Percentiles rank a stretch among this genome's conserved stretches.
These are phyloP conservation scores for Dusona sp. DNA, from an alignment of 2,888 invertebrate genomes.

Conservation along the genomic window DNA sequence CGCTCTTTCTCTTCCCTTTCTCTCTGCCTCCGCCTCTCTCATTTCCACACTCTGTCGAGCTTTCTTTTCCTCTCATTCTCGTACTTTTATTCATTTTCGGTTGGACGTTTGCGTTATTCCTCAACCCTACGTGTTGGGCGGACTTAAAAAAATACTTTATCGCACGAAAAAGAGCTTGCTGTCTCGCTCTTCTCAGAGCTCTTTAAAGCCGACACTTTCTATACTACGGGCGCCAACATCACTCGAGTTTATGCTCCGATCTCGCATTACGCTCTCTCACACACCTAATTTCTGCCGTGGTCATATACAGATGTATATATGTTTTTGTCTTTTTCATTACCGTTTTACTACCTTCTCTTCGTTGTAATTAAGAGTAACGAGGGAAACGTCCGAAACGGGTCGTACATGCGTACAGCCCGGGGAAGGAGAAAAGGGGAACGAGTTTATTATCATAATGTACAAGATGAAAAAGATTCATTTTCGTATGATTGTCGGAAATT, in stretches of 20 bases:
- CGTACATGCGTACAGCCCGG: neutral
- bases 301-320: slow-evolving; percentile 1
- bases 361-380: slow-evolving; percentile 47
- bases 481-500: slow-evolving; percentile 8
- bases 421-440: neutral
- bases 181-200: slow-evolving; percentile 40
- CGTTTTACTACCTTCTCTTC: slow-evolving; percentile 11
- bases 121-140: slow-evolving; percentile 21
- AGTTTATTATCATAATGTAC: slow-evolving; percentile 18
- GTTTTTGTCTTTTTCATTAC: slow-evolving; percentile 13
- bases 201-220: slow-evolving; percentile 59
- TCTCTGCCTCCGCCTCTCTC: neutral
- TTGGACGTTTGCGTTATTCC: slow-evolving; percentile 36
- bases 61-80: neutral
- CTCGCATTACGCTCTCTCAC: slow-evolving; percentile 36
- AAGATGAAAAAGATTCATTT: slow-evolving; percentile 1
- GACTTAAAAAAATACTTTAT: slow-evolving; percentile 56
- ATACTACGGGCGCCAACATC: neutral
- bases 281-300: neutral
- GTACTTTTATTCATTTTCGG: slow-evolving; percentile 18
- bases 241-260: slow-evolving; percentile 41
- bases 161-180: slow-evolving; percentile 31
- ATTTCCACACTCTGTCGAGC: neutral
- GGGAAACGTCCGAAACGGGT: slow-evolving; percentile 13
- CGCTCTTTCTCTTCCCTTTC: neutral